phyloP scores from a whole-genome alignment of 1,140 invertebrate genomes.

The Trinorchestia longiramus region DNA sequence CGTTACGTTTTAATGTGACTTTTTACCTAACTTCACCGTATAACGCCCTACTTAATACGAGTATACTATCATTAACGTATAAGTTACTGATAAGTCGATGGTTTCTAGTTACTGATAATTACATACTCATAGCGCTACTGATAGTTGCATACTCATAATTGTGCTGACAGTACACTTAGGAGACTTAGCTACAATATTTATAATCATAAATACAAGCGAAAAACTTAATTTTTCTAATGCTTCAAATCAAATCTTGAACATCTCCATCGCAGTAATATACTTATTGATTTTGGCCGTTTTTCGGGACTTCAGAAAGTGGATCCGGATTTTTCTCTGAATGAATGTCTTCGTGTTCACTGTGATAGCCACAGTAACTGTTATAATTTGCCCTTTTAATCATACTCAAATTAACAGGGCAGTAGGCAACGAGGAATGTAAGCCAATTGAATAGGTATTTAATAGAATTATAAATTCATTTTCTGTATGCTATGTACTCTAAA shows the following conservation, averaged over 20 bases:
- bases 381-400: background rate
- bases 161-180: no score
- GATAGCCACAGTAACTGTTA: background rate
- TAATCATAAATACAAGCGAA: no score
- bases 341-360: background rate
- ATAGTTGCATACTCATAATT: no score
- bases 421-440: background rate
- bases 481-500: background rate
- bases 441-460: background rate
- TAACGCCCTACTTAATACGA: no score
- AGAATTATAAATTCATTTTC: background rate
- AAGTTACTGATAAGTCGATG: no score
- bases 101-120: no score
- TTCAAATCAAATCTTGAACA: background rate
- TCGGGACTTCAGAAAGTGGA: background rate
- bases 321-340: background rate
- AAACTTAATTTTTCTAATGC: no score
- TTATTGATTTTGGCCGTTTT: background rate
- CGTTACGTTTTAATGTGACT: background rate
- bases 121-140: no score
- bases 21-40: background rate
- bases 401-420: background rate
- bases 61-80: no score
- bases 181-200: no score
- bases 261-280: background rate